Base-by-base conservation (phyloP, 2,888 invertebrate species). In the Galerucella calmariensis region DNA sequence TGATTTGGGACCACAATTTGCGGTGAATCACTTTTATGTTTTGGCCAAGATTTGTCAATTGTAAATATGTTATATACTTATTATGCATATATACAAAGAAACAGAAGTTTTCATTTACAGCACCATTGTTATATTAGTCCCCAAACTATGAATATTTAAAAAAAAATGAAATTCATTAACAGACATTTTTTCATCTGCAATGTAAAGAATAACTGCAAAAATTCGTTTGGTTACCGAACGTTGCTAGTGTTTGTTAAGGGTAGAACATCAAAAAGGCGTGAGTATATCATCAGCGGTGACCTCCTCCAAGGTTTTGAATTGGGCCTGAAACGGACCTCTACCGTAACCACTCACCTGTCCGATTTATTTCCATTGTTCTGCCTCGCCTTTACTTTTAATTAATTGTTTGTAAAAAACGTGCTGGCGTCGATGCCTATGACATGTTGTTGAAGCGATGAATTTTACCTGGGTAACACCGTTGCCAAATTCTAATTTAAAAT, bases 271-370 rank as follows among this genome's bases (percentile, higher is more conserved):
- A 61, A 61, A 35, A 61, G 61, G 61, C 61, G 61, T 61, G 35
- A 14, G 61, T 35, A 59, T 4, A 20, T 73, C 53, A 65, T 44
- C 59, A 58, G 73, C 70, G 74, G 78, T 86, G 86, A 86, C 86
- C 86, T 86, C 87, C 86, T 86, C 85, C 84, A 83, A 69, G 76
- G 78, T 75, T 72, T 77, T 71, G 78, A 77, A 71, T 75, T 75
- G 72, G 69, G 72, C 35, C 51, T 53, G 67, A 69, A 75, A 74
- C 72, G 74, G 75, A 74, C 75, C 75, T 59, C 74, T 82, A 81
- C 82, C 82, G 56, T 66, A 69, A 20, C 58, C 63, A 82, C 79
- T 82, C 82, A 82, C 83, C 83, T 83, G 82, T 82, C 81, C 81
- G 80, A 79, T 79, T 82, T 79, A 80, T 81, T 78, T 78, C 81